Conservation (phyloP, 2,113 vertebrate genomes). For the Butastur rufipennis region DNA sequence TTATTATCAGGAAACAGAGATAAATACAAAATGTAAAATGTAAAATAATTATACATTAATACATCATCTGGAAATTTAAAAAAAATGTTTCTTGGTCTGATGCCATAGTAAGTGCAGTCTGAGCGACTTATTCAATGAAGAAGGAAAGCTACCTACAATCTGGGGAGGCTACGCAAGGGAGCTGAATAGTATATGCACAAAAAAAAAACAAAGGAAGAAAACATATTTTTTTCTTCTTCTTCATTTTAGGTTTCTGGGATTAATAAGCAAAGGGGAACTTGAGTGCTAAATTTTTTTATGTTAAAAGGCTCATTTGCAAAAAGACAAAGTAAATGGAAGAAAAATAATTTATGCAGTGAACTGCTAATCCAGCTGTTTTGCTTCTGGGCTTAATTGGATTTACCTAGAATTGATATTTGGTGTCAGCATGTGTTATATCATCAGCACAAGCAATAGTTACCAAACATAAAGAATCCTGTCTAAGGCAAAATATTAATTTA, state of each 20-base stretch:
- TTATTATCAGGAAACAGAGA: not conserved
- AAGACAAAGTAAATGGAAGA: constrained; percentile 68
- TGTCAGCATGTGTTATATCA: constrained; percentile 64
- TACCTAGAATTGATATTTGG: constrained; percentile 71
- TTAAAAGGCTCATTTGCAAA: constrained; percentile 71
- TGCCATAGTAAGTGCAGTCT: not conserved
- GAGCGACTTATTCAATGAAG: not conserved
- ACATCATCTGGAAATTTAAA: not conserved
- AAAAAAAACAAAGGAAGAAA: constrained; percentile 5
- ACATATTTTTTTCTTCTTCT: not conserved
- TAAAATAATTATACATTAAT: not conserved
- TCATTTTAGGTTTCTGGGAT: constrained; percentile 53
- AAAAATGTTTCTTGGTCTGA: not conserved
- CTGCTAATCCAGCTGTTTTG: constrained; percentile 73
- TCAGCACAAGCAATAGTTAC: constrained; percentile 51
- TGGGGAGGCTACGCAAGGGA: not conserved
- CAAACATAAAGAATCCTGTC: constrained; percentile 14
- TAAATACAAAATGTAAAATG: not conserved
- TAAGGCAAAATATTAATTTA: constrained; percentile 46
- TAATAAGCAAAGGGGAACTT: constrained; percentile 44
- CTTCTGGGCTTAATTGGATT: constrained; percentile 73
- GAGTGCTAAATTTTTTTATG: constrained; percentile 54
- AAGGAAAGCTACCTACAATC: not conserved
- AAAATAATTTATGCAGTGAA: constrained; percentile 72
- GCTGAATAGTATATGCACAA: not conserved